Evolutionary conservation across 2,797 vertebrate genomes (phyloP).

Genomic region (Acipenser ruthenus): DNA sequence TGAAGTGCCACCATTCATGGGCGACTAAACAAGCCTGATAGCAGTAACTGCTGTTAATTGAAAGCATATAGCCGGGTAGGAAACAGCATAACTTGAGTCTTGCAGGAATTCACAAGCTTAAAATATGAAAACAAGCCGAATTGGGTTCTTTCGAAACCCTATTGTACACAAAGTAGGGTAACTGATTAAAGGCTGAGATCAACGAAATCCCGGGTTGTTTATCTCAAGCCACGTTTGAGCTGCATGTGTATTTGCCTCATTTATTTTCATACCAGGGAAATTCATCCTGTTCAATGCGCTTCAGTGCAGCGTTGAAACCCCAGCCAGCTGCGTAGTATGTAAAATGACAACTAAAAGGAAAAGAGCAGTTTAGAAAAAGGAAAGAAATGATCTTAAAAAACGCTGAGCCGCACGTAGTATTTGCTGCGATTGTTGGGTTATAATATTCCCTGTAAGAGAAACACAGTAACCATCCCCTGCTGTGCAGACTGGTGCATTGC

Average conservation of each 20-base stretch:
- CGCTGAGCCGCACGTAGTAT: neutral
- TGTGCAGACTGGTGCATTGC: neutral
- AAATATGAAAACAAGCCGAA: conserved; percentile 1
- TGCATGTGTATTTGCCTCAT: conserved; percentile 2
- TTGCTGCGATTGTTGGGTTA: neutral
- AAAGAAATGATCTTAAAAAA: neutral
- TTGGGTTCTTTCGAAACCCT: conserved; percentile 1
- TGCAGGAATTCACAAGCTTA: neutral
- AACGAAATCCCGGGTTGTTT: conserved; percentile 9
- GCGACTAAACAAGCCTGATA: too few relatives aligned
- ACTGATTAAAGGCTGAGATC: conserved; percentile 6
- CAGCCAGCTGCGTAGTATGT: too few relatives aligned
- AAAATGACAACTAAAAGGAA: too few relatives aligned
- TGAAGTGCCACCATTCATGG: too few relatives aligned
- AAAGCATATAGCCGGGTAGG: too few relatives aligned
- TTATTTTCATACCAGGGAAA: neutral
- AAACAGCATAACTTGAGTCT: neutral
- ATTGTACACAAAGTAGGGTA: conserved; percentile 12
- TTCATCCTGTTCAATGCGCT: neutral
- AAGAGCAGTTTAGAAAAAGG: too few relatives aligned
- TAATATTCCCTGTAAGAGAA: neutral
- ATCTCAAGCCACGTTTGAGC: conserved; percentile 1
- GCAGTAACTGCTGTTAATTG: too few relatives aligned
- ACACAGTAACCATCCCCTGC: neutral
- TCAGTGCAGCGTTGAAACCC: neutral